Evolutionary conservation across 37 sponge, comb jelly and placozoan genomes (phyloP).

Genomic region (Halichondria panicea): DNA sequence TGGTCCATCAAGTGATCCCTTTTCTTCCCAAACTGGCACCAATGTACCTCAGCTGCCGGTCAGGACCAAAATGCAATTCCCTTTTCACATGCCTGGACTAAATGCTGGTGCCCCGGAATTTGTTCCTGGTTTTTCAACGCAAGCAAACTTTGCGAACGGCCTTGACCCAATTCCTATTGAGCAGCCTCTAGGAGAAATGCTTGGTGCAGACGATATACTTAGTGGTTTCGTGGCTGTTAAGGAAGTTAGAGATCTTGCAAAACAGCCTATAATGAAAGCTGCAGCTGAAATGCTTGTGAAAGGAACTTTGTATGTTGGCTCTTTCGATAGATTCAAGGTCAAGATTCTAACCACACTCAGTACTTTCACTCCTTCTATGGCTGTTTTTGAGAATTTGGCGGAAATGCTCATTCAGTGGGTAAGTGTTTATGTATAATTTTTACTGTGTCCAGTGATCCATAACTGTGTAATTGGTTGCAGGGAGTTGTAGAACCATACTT

Average conservation of each 20-base stretch:
- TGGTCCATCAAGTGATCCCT: too few relatives aligned
- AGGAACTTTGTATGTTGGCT: constrained; percentile 8
- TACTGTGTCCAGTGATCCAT: background rate
- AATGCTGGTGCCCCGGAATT: too few relatives aligned
- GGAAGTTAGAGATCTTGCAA: too few relatives aligned
- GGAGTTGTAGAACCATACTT: constrained; percentile 13
- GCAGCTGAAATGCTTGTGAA: constrained; percentile 28
- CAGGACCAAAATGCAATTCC: too few relatives aligned
- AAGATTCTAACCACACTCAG: background rate
- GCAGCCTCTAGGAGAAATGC: background rate
- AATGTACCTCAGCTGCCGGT: too few relatives aligned
- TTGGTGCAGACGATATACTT: constrained; percentile 9
- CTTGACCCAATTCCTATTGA: background rate
- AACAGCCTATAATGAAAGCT: too few relatives aligned
- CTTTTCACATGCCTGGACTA: too few relatives aligned
- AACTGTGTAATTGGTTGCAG: constrained; percentile 9
- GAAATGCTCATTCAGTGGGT: constrained; percentile 50
- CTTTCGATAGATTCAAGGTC: background rate
- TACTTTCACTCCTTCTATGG: background rate
- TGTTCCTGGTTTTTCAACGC: background rate
- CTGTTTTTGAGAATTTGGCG: constrained; percentile 4
- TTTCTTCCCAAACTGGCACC: too few relatives aligned
- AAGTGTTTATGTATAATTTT: background rate
- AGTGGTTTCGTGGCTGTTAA: too few relatives aligned
- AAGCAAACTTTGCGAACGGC: background rate